These are phyloP conservation scores for Acanthoscelides obtectus DNA, from an alignment of 2,888 invertebrate species.

Conservation along the genomic window DNA sequence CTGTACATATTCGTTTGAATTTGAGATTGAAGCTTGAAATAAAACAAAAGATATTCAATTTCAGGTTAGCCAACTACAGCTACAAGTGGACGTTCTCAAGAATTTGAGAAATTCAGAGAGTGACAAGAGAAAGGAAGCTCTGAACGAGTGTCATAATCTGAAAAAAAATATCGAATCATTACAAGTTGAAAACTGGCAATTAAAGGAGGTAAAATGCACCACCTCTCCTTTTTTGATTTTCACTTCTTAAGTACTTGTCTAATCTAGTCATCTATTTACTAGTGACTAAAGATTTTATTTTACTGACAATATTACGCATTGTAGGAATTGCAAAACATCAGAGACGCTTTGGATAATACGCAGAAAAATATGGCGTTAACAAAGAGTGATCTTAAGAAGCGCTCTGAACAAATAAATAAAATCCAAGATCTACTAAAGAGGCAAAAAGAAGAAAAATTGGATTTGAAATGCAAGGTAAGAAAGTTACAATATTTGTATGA, in stretches of 20 bases:
- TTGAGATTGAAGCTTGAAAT: too few relatives aligned
- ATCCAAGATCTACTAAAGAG: conserved; percentile 21
- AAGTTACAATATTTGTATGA: too few relatives aligned
- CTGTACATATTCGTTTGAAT: too few relatives aligned
- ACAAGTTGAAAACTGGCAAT: conserved; percentile 20
- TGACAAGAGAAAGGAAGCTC: conserved; percentile 27
- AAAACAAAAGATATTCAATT: conserved; percentile 6
- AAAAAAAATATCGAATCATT: conserved; percentile 23
- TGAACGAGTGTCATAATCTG: conserved; percentile 20
- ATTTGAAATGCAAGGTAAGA: conserved; percentile 49
- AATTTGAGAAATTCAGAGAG: conserved; percentile 57
- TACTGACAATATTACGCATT: conserved; percentile 5
- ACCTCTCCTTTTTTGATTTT: background rate
- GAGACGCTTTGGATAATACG: conserved; percentile 15
- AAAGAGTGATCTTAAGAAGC: conserved; percentile 22
- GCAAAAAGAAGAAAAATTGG: conserved; percentile 36
- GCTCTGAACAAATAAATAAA: conserved; percentile 21
- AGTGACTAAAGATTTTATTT: background rate
- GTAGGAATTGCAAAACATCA: conserved; percentile 19
- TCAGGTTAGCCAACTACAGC: conserved; percentile 47
- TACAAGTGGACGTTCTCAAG: conserved; percentile 57
- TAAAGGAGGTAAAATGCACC: conserved; percentile 16
- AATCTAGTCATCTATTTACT: too few relatives aligned
- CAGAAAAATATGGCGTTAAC: conserved; percentile 21
- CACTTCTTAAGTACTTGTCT: too few relatives aligned